phyloP scores from a whole-genome alignment of 2,797 vertebrate species.

The Crocidura indochinensis region DNA sequence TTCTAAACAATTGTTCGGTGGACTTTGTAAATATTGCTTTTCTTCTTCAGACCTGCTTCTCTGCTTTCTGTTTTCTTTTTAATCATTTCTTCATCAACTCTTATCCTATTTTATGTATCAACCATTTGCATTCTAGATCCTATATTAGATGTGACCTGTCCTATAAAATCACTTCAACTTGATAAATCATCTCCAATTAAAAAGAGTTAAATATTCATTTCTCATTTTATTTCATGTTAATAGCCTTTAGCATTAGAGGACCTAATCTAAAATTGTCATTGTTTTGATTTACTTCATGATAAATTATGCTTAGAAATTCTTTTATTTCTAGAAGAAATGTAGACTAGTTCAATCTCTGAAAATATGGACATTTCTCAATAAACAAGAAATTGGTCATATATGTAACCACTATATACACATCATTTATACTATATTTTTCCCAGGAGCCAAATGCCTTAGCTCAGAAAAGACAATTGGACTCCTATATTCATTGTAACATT shows the following conservation, averaged over 20 bases:
- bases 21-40: not conserved
- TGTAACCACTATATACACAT: too few relatives aligned
- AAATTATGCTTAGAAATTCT: too few relatives aligned
- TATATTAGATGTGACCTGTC: not conserved
- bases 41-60: not conserved
- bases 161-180: not conserved
- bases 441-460: too few relatives aligned
- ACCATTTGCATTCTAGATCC: not conserved
- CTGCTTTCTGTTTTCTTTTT: not conserved
- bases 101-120: not conserved
- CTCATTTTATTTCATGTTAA: constrained; percentile 20
- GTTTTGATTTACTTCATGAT: too few relatives aligned
- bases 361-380: too few relatives aligned
- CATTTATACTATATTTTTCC: too few relatives aligned
- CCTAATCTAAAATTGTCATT: not conserved
- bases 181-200: not conserved
- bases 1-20: too few relatives aligned
- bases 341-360: too few relatives aligned
- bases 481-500: too few relatives aligned
- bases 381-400: too few relatives aligned
- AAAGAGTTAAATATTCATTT: not conserved
- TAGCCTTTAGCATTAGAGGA: not conserved
- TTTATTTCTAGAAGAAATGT: too few relatives aligned
- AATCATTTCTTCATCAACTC: constrained; percentile 10
- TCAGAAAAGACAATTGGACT: too few relatives aligned